Conservation (phyloP, 2,113 vertebrate genomes). For the Melanostigma gelatinosum region DNA sequence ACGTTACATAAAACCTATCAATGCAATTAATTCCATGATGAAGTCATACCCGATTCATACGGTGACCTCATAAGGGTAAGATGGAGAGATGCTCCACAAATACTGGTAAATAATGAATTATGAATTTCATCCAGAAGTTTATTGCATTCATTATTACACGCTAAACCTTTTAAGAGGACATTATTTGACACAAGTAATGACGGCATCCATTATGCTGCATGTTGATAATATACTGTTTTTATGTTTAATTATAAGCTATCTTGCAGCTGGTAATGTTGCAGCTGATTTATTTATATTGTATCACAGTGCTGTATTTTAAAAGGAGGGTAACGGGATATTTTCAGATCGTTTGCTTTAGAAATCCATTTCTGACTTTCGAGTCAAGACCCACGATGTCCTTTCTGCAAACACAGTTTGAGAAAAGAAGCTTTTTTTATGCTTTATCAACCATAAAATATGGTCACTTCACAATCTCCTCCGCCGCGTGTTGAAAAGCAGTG, state of each 20-base stretch:
- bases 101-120: background rate
- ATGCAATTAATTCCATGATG: background rate
- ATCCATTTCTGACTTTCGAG: background rate
- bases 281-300: background rate
- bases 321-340: background rate
- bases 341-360: background rate
- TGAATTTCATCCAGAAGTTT: background rate
- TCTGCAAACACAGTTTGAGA: conserved; percentile 1
- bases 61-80: too few relatives aligned
- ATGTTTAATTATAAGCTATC: background rate
- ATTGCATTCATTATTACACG: background rate
- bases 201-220: background rate
- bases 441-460: conserved; percentile 17
- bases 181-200: background rate
- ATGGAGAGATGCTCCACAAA: background rate
- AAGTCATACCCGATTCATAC: background rate
- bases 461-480: conserved; percentile 4
- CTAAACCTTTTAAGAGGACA: too few relatives aligned
- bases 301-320: background rate
- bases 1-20: background rate
- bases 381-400: background rate
- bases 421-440: background rate
- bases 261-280: background rate
- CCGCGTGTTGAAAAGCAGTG: conserved; percentile 4
- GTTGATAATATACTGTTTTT: background rate